phyloP scores from a whole-genome alignment of 2,113 vertebrate species.

The Candoia aspera region DNA sequence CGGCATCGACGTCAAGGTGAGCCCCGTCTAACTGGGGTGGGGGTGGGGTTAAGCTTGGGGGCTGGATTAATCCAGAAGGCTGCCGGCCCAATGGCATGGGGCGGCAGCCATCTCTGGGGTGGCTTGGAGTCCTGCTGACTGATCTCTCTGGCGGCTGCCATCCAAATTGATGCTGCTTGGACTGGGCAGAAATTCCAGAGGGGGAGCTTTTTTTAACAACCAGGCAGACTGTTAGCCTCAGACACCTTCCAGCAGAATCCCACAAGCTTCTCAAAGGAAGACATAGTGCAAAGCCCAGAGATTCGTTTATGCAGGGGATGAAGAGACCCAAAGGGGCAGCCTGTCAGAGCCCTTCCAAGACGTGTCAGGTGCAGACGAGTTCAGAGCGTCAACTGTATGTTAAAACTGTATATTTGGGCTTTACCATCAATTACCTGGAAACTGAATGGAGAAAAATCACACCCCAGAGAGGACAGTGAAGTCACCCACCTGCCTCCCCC shows the following conservation, averaged over 20 bases:
- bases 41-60: no score
- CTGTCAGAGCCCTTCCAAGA: neutral
- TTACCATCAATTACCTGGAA: neutral
- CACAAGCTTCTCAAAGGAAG: no score
- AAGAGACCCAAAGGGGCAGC: neutral
- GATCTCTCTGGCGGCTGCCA: no score
- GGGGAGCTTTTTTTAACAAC: no score
- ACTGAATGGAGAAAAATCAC: neutral
- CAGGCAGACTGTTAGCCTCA: no score
- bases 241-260: no score
- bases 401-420: neutral
- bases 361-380: neutral
- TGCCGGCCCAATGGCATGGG: neutral
- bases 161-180: no score
- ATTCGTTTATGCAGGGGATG: neutral
- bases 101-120: neutral
- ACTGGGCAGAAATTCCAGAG: no score
- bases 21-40: neutral
- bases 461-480: neutral
- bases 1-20: conserved; percentile 53
- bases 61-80: neutral
- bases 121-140: no score
- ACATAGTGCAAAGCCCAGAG: no score
- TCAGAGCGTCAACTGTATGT: neutral
- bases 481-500: neutral